phyloP scores from a whole-genome alignment of 2,113 vertebrate genomes.

The Podiceps cristatus region DNA sequence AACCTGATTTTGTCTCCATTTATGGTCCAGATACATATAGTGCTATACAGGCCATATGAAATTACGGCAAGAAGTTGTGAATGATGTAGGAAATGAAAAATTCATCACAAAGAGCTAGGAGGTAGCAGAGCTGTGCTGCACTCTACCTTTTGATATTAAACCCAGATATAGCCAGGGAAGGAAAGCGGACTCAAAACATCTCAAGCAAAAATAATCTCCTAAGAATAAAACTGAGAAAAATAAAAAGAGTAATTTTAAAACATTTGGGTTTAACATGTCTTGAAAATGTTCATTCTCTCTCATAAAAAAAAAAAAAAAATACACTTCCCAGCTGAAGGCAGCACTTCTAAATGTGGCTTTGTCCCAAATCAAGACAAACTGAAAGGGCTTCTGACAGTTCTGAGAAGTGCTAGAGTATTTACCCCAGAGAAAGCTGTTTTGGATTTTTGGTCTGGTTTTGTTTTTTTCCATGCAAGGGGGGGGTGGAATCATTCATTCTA shows the following conservation, averaged over 20 bases:
- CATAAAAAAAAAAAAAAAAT: constrained; percentile 1
- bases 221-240: constrained; percentile 15
- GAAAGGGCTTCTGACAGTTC: constrained; percentile 65
- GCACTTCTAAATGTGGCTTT: constrained; percentile 19
- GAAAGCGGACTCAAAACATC: not conserved
- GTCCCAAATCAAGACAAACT: constrained; percentile 58
- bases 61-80: constrained; percentile 44
- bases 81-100: constrained; percentile 69
- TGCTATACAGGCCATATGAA: constrained; percentile 21
- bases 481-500: not conserved
- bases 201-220: constrained; percentile 9
- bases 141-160: constrained; percentile 61
- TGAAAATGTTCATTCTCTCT: constrained; percentile 18
- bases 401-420: constrained; percentile 52
- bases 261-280: not conserved
- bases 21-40: constrained; percentile 34
- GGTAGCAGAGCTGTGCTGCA: not conserved
- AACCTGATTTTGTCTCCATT: constrained; percentile 48
- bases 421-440: constrained; percentile 18
- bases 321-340: constrained; percentile 55
- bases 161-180: constrained; percentile 16
- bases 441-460: not conserved
- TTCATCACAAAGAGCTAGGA: constrained; percentile 43
- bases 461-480: fast-evolving
- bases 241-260: not conserved